Base-by-base conservation (phyloP, 2,888 invertebrate species). In the Epiblema foenella region DNA sequence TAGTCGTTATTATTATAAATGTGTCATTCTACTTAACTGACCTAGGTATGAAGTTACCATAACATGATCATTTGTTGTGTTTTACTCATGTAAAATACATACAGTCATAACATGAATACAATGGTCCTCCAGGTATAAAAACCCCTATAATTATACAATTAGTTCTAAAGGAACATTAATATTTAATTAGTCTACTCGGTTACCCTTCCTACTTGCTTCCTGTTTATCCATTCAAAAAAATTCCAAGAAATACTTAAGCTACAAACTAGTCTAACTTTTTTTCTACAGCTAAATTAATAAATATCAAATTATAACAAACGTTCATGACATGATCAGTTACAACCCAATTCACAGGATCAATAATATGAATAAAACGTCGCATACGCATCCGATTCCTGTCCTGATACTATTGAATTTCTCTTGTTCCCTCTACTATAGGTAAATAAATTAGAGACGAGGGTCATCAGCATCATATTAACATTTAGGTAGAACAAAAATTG, bases 361-460 rank as follows among this genome's bases (percentile, higher is more conserved):
- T 62, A 62, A 62, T 33, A 66, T 62, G 57, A 57, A 67, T 62
- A 67, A 62, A 20, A 66, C 57, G 67, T 67, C 62, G 49, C 56
- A 33, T 20, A 60, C 33, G 58, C 46, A 56, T 54, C 51, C 59
- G 67, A 67, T 69, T 73, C 57, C 60, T 57, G 65, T 63, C 66
- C 56, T 59, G 75, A 75, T 73, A 68, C 74, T 67, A 75, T 76
- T 68, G 62, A 73, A 76, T 73, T 67, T 73, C 67, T 70, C 73
- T 70, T 74, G 67, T 76, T 74, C 74, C 75, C 79, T 79, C 75
- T 84, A 85, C 86, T 85, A 86, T 85, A 88, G 85, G 86, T 83
- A 88, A 83, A 90, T 89, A 89, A 88, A 89, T 89, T 88, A 88
- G 81, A 80, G 74, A 82, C 81, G 80, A 76, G 75, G 83, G 77